A percentile compares a stretch with the other conserved stretches of the same genome.
phyloP scores from a whole-genome alignment of 2,888 invertebrate genomes.

The Mylabris sibirica region DNA sequence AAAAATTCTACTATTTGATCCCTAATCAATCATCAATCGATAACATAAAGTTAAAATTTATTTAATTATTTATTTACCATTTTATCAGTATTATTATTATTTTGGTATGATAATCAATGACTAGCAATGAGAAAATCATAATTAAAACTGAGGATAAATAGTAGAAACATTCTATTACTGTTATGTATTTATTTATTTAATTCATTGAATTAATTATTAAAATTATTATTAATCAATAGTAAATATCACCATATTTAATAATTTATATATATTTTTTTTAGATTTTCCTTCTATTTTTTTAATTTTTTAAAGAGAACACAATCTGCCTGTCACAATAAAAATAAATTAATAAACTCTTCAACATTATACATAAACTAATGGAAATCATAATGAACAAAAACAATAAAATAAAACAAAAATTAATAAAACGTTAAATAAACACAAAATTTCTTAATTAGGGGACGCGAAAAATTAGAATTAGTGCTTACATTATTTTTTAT shows the following conservation, averaged over 20 bases:
- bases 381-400: background rate
- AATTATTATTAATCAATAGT: background rate
- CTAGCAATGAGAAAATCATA: conserved; percentile 20
- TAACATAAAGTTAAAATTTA: too few relatives aligned
- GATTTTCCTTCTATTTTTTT: background rate
- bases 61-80: background rate
- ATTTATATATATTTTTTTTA: background rate
- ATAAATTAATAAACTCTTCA: conserved; percentile 11
- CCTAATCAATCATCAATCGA: conserved; percentile 13
- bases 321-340: conserved; percentile 7
- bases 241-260: conserved; percentile 12
- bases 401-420: background rate
- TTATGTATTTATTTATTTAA: conserved; percentile 8
- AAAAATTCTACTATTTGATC: conserved; percentile 29
- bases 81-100: conserved; percentile 15
- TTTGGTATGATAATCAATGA: conserved; percentile 27
- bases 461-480: conserved; percentile 13
- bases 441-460: background rate
- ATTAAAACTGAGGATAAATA: conserved; percentile 12
- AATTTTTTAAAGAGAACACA: background rate
- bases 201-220: background rate
- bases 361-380: conserved; percentile 1
- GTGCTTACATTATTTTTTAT: conserved; percentile 25
- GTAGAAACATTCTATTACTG: conserved; percentile 15
- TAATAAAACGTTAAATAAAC: background rate